Conservation (phyloP, 2,113 vertebrate species). For the Phylloscopus trochilus region DNA sequence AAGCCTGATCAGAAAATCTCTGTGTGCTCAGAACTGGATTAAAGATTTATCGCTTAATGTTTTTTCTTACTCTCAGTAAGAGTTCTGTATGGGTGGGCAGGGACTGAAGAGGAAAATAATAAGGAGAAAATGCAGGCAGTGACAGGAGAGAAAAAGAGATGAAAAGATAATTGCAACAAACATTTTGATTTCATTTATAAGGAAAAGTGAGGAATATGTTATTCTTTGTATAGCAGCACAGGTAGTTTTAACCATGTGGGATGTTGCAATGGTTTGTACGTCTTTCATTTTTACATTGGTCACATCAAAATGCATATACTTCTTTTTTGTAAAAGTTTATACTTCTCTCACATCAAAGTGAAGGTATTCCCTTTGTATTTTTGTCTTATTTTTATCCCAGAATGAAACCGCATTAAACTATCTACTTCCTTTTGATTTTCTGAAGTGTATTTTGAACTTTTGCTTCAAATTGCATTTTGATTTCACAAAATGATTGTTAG, state of each 20-base stretch:
- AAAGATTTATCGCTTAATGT: not conserved
- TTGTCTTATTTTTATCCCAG: slow-evolving; percentile 8
- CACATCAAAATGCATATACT: not conserved
- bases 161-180: not conserved
- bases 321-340: not conserved
- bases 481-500: not conserved
- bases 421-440: not conserved
- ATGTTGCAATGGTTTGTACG: not conserved
- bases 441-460: slow-evolving; percentile 1
- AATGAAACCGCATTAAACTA: not conserved
- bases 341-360: slow-evolving; percentile 1
- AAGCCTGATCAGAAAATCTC: slow-evolving; percentile 11
- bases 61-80: not conserved
- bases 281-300: not conserved
- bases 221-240: not conserved
- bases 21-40: not conserved
- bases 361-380: slow-evolving; percentile 31
- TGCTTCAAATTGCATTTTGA: not conserved
- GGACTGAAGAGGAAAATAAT: not conserved
- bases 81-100: not conserved
- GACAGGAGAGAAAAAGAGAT: not conserved
- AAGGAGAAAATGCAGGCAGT: not conserved
- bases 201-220: not conserved
- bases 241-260: not conserved
- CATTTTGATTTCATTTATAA: not conserved